Base-by-base conservation (phyloP, 64 coral and sea anemone species). In the Montipora capricornis region DNA sequence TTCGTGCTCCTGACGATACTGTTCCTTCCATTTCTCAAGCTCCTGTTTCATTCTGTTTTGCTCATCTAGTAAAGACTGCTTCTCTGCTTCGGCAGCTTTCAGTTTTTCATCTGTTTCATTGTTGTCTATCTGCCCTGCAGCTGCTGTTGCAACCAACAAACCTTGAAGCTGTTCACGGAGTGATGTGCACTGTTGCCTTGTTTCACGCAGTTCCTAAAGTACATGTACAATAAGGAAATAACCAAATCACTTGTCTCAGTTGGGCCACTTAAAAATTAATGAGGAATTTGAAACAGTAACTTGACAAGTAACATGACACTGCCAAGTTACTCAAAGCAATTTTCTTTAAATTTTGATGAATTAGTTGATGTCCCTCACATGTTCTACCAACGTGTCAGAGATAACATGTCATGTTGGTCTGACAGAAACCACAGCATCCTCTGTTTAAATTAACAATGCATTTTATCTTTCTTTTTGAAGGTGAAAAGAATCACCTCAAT, bases 1-100 rank as follows among this genome's bases (percentile, higher is more conserved):
- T 29, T 96, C 95, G 47, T 88, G 91, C 19, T 96, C 95, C 7
- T 69, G 87, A 60, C 86, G 82, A 75, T 74, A 96, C 81, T 94
- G 83, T 6, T 97, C 95, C 71, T 94, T 91, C 79, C 84, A 83
- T 68, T 89, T 94, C 77, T 97, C 95, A 90, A 94, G 82, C 11
- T 98, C 96, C 17, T 93, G 87, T 53, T 95, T 93, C 93, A 95
- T 95, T 59, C 58, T 94, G 77, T 97, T 94, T 68, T 87, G 76
- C 80, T 88, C 82, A 52, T 87, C 82, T 17, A 88, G 6, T 45
- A 95, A 82, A 52, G 90, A 90, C 49, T 96, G 89, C 88, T 92
- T 99, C 85, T 99, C 95, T 64, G 87, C 92, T 53, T 96, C 97
- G 1, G 97, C 97, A 50, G 95, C 90, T 70, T 99, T 91, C 12